phyloP scores from a whole-genome alignment of 2,113 vertebrate genomes.

The Acrocephalus arundinaceus region DNA sequence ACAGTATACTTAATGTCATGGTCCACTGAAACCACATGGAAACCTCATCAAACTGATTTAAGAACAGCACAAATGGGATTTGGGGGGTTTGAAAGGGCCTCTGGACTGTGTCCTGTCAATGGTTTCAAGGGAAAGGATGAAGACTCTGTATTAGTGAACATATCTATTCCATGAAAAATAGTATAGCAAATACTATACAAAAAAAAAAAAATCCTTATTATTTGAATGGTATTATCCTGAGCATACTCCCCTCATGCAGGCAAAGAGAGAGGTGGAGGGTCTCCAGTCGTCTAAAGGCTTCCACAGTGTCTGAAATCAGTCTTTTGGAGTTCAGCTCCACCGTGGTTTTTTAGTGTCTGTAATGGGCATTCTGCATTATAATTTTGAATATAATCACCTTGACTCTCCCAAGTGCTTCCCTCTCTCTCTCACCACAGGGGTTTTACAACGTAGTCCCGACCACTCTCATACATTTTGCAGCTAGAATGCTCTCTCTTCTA shows the following conservation, averaged over 20 bases:
- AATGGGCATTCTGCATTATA: background rate
- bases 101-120: background rate
- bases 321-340: background rate
- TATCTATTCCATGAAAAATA: background rate
- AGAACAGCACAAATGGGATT: background rate
- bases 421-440: background rate
- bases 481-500: background rate
- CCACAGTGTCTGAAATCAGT: background rate
- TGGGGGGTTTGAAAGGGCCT: background rate
- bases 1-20: background rate
- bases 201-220: background rate
- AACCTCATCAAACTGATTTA: background rate
- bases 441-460: background rate
- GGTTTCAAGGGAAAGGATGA: background rate
- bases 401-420: background rate
- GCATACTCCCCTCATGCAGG: background rate
- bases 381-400: background rate
- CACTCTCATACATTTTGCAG: background rate
- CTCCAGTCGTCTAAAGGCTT: background rate
- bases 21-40: background rate
- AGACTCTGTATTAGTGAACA: background rate
- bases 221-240: background rate
- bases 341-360: background rate
- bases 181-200: background rate
- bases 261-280: background rate